Evolutionary conservation across 2,797 vertebrate species (phyloP).

Genomic region (Sebastes steindachneri): DNA sequence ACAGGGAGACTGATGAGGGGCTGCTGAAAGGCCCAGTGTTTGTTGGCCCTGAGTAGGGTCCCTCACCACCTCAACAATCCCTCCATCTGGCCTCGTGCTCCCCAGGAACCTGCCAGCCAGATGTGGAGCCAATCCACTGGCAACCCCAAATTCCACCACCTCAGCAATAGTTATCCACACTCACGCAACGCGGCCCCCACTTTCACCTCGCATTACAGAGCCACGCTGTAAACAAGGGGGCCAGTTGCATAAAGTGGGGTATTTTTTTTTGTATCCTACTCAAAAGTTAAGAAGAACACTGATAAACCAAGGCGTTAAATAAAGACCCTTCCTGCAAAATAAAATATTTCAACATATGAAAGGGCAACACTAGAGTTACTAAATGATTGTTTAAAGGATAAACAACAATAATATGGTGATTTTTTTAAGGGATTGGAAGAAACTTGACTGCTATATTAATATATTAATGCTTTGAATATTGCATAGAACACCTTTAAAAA

Average conservation of each 20-base stretch:
- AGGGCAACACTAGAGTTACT: neutral
- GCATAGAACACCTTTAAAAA: neutral
- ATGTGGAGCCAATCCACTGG: slow-evolving; percentile 71
- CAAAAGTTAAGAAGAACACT: neutral
- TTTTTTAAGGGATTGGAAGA: neutral
- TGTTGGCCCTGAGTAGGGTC: slow-evolving; percentile 38
- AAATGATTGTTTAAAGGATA: neutral
- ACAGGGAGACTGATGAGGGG: slow-evolving; percentile 64
- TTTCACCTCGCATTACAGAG: slow-evolving; percentile 34
- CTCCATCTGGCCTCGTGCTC: slow-evolving; percentile 47
- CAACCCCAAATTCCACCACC: slow-evolving; percentile 61
- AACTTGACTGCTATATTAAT: neutral
- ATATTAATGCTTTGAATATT: neutral
- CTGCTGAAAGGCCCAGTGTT: slow-evolving; percentile 55
- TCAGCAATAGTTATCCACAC: slow-evolving; percentile 39
- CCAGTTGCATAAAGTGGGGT: neutral
- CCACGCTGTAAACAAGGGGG: slow-evolving; percentile 29
- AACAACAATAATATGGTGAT: neutral
- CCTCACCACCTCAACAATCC: slow-evolving; percentile 45
- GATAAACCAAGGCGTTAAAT: no score
- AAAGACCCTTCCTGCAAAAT: neutral
- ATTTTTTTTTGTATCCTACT: neutral
- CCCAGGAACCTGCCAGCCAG: slow-evolving; percentile 71
- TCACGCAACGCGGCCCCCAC: slow-evolving; percentile 39
- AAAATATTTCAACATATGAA: neutral